phyloP scores from a whole-genome alignment of 2,797 vertebrate genomes.

The Neoniphon sammara region DNA sequence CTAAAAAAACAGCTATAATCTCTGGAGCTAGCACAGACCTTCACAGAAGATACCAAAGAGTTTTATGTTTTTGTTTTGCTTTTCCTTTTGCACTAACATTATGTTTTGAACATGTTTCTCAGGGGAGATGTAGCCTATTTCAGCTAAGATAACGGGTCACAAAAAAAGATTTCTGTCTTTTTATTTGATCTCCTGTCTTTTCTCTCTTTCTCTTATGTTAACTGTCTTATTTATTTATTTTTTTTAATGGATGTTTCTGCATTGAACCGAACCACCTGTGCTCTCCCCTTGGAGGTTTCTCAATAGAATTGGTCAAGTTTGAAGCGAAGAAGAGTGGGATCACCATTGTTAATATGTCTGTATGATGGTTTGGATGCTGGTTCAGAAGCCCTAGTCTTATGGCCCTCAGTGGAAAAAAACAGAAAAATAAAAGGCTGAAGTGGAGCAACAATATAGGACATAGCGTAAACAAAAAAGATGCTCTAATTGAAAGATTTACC shows the following conservation, averaged over 20 bases:
- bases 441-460: slow-evolving; percentile 51
- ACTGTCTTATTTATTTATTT: slow-evolving; percentile 26
- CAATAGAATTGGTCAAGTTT: slow-evolving; percentile 50
- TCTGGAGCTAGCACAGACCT: slow-evolving; percentile 38
- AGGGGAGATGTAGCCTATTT: slow-evolving; percentile 47
- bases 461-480: slow-evolving; percentile 46
- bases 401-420: neutral
- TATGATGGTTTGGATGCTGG: slow-evolving; percentile 40
- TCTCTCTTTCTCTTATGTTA: slow-evolving; percentile 51
- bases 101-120: slow-evolving; percentile 64
- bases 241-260: slow-evolving; percentile 54
- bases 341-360: slow-evolving; percentile 43
- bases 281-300: slow-evolving; percentile 55
- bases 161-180: slow-evolving; percentile 37
- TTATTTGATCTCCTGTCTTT: slow-evolving; percentile 57
- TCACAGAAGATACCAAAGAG: slow-evolving; percentile 16
- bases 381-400: slow-evolving; percentile 32
- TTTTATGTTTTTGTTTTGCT: too few species aligned
- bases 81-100: slow-evolving; percentile 49
- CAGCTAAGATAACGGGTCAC: slow-evolving; percentile 43
- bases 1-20: slow-evolving; percentile 21
- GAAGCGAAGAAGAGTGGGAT: slow-evolving; percentile 60
- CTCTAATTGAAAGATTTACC: slow-evolving; percentile 63
- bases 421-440: slow-evolving; percentile 25
- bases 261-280: slow-evolving; percentile 49